A percentile compares a stretch with the other conserved stretches of the same genome.
phyloP scores from a whole-genome alignment of 1,140 invertebrate genomes.

The Drosophila varians region DNA sequence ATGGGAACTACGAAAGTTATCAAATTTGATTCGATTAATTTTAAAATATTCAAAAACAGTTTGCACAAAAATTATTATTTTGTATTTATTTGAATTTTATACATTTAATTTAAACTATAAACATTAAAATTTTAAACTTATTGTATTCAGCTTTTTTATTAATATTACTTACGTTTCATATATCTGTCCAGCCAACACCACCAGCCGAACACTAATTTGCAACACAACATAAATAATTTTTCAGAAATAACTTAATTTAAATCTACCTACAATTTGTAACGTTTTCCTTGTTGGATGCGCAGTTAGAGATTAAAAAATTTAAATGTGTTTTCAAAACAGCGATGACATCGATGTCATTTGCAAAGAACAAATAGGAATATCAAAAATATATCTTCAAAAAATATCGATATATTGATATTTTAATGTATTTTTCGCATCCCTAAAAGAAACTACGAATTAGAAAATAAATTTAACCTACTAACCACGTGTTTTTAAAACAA shows the following conservation, averaged over 20 bases:
- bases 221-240: conserved; percentile 3
- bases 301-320: no score
- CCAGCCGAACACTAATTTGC: not conserved
- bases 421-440: no score
- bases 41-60: no score
- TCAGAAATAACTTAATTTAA: conserved; percentile 1
- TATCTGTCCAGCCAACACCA: not conserved
- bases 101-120: no score
- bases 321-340: no score
- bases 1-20: not conserved
- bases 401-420: no score
- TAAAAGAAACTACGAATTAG: no score
- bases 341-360: no score
- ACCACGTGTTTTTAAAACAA: conserved; percentile 37
- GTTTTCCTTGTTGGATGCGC: not conserved
- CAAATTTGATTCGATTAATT: not conserved
- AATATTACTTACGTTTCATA: not conserved
- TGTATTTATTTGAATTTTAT: no score
- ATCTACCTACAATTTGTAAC: conserved; percentile 1
- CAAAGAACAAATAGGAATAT: no score
- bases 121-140: no score
- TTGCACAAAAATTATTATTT: not conserved
- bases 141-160: not conserved
- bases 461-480: not conserved
- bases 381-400: no score